Conservation (phyloP, 2,113 vertebrate species). For the Takifugu flavidus region DNA sequence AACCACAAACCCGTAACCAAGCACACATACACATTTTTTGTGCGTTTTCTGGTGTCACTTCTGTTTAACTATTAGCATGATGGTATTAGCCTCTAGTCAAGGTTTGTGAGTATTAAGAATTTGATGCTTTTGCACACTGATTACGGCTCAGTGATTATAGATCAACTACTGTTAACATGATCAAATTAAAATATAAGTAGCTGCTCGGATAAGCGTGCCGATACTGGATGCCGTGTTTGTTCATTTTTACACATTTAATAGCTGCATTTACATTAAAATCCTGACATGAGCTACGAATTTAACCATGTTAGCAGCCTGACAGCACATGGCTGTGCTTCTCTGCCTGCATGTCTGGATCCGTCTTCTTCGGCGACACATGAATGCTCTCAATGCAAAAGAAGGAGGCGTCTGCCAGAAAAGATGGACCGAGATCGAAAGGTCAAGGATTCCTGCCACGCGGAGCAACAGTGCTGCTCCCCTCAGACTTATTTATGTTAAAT, state of each 20-base stretch:
- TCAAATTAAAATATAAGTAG: neutral
- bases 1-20: too few relatives aligned
- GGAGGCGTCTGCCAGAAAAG: conserved; percentile 40
- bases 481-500: conserved; percentile 36
- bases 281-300: too few relatives aligned
- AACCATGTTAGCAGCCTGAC: neutral
- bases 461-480: conserved; percentile 41
- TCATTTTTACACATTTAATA: neutral
- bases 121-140: too few relatives aligned
- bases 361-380: conserved; percentile 26
- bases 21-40: too few relatives aligned
- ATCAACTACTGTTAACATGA: neutral
- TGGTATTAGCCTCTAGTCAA: too few relatives aligned
- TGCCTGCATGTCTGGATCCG: conserved; percentile 9
- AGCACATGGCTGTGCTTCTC: neutral
- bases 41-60: too few relatives aligned
- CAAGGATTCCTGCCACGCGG: conserved; percentile 45
- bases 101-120: too few relatives aligned
- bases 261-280: neutral
- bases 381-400: conserved; percentile 34
- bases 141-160: neutral
- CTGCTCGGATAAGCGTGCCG: neutral
- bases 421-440: conserved; percentile 45
- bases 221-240: neutral
- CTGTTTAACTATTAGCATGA: too few relatives aligned